These are phyloP conservation scores for Alligator sinensis DNA, from an alignment of 2,113 vertebrate genomes.

Conservation along the genomic window DNA sequence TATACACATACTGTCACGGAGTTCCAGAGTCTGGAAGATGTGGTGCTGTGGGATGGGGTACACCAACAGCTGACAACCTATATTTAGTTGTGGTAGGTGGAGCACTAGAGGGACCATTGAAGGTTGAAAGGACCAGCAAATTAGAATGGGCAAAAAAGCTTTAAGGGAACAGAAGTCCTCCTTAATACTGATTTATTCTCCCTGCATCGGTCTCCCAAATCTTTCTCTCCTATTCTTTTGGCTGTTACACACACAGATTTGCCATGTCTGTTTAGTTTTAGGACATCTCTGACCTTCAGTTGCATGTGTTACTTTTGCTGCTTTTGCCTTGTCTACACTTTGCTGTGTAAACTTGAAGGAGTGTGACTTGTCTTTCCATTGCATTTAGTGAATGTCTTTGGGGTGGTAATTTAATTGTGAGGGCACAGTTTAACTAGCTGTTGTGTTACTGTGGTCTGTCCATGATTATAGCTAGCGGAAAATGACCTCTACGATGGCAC, in stretches of 20 bases:
- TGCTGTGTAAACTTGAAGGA: background rate
- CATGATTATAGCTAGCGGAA: slow-evolving; percentile 24
- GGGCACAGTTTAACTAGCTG: background rate
- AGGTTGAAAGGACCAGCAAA: background rate
- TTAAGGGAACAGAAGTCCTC: background rate
- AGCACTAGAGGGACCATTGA: background rate
- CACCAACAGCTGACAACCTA: background rate
- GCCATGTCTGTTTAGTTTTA: background rate
- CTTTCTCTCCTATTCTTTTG: background rate
- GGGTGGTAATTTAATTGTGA: background rate
- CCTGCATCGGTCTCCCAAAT: background rate
- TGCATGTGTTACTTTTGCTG: background rate
- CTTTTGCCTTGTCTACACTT: slow-evolving; percentile 12
- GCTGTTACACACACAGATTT: background rate
- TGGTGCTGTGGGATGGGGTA: background rate
- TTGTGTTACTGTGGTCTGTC: background rate
- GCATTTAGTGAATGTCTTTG: background rate
- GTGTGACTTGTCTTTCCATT: background rate
- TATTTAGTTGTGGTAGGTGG: background rate
- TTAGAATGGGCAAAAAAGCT: background rate
- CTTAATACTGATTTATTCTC: rapidly evolving
- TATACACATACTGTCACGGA: background rate
- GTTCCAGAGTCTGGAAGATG: background rate
- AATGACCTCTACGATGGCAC: background rate
- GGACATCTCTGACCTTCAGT: background rate